phyloP scores from a whole-genome alignment of 2,113 vertebrate genomes.

The Carassius auratus region DNA sequence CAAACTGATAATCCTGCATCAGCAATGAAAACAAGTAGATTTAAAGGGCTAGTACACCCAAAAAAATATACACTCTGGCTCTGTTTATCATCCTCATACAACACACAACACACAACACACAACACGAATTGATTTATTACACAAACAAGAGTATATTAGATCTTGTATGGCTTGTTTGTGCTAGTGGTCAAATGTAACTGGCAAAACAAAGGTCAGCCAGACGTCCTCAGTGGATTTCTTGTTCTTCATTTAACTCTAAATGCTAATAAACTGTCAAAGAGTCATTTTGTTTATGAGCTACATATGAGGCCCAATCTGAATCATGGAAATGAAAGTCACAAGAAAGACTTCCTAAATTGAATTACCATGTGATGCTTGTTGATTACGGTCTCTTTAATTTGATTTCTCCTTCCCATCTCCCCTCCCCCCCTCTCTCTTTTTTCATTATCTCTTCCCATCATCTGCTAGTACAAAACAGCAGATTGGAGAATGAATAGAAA shows the following conservation, averaged over 20 bases:
- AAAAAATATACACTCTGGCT: neutral
- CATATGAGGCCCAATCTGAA: slow-evolving; percentile 60
- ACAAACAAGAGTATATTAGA: neutral
- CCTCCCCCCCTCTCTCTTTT: neutral
- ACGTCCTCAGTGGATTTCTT: neutral
- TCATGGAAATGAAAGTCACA: slow-evolving; percentile 56
- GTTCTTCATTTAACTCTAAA: slow-evolving; percentile 31
- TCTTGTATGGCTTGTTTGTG: neutral
- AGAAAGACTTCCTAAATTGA: slow-evolving; percentile 53
- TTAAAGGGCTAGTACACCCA: neutral
- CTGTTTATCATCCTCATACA: too few species aligned
- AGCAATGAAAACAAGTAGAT: neutral
- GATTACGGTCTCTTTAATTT: slow-evolving; percentile 19
- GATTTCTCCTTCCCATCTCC: slow-evolving; percentile 5
- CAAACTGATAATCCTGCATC: neutral
- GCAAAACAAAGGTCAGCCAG: slow-evolving; percentile 16
- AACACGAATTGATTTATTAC: neutral
- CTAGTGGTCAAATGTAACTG: neutral
- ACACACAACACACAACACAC: too few species aligned
- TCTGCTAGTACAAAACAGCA: slow-evolving; percentile 30
- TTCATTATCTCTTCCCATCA: slow-evolving; percentile 41
- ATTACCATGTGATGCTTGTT: slow-evolving; percentile 56
- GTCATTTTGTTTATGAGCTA: slow-evolving; percentile 60
- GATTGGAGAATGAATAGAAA: slow-evolving; percentile 43
- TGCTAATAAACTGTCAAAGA: slow-evolving; percentile 65